Evolutionary conservation across 2,797 vertebrate genomes (phyloP).

Genomic region (Sebastes cheni): DNA sequence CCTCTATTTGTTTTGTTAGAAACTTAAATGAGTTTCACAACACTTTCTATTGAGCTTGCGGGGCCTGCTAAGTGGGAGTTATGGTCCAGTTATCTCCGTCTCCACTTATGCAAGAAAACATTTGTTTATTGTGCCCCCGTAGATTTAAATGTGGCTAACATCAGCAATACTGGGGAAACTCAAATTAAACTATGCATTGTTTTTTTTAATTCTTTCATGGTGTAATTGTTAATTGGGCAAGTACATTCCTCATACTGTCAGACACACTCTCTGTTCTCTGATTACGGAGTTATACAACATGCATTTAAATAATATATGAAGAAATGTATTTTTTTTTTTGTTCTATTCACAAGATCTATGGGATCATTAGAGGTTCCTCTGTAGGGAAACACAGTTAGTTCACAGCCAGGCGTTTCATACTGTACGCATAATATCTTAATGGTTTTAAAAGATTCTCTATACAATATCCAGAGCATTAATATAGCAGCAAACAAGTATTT

Average conservation of each 20-base stretch:
- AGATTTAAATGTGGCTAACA: conserved; percentile 17
- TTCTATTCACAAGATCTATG: background rate
- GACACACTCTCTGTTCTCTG: background rate
- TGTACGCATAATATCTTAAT: background rate
- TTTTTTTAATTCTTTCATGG: background rate
- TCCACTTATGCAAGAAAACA: conserved; percentile 19
- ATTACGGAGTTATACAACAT: background rate
- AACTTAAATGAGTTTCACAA: conserved; percentile 63
- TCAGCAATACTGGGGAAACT: conserved; percentile 12
- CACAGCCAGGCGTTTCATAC: background rate
- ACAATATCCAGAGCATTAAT: no score
- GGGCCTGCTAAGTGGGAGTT: conserved; percentile 14
- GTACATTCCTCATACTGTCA: background rate
- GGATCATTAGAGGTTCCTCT: background rate
- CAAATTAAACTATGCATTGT: background rate
- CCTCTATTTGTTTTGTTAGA: conserved; percentile 56
- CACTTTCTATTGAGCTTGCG: conserved; percentile 26
- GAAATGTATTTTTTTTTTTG: background rate
- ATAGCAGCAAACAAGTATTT: no score
- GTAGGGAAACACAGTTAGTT: background rate
- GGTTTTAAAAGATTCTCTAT: no score
- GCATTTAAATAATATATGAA: background rate
- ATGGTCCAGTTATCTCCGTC: conserved; percentile 31
- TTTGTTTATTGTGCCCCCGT: conserved; percentile 15
- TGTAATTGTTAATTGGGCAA: background rate